Base-by-base conservation (phyloP, 2,888 invertebrate species). In the Pachliopta kotzebuea region DNA sequence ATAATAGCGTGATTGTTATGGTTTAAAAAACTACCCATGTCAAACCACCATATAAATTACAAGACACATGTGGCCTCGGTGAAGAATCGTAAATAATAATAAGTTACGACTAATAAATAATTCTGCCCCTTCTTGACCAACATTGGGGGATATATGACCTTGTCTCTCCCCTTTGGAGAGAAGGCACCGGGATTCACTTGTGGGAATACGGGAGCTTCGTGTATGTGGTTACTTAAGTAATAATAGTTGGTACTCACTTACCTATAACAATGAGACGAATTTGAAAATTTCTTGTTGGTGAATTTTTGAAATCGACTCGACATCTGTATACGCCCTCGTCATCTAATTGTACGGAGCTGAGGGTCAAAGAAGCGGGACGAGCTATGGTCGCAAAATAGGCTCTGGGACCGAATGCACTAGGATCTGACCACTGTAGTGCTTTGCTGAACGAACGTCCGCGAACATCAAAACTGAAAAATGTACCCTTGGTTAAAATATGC, bases 241-340 rank as follows among this genome's bases (percentile, higher is more conserved):
- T 26, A 26, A 26, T 26, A 26, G 6, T 26, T 26, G 3, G 26
- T 26, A 26, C 26, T 52, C 4, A 23, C 50, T 52, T 91, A 98
- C 98, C 97, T 84, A 97, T 96, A 76, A 98, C 97, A 77, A 96
- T 96, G 72, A 98, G 94, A 82, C 96, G 95, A 84, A 97, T 96
- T 79, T 96, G 96, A 84, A 96, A 96, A 85, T 96, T 97, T 76
- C 97, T 94, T 18, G 97, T 97, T 37, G 97, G 97, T 11, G 97
- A 96, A 79, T 96, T 96, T 76, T 96, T 95, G 86, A 97, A 98
- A 88, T 98, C 97, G 42, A 98, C 97, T 69, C 98, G 93, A 85
- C 98, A 98, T 72, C 97, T 93, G 88, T 98, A 98, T 65, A 93
- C 92, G 56, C 97, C 97, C 80, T 97, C 97, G 76, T 98, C 98